These are phyloP conservation scores for Cosmorhoe ocellata DNA, from an alignment of 2,888 invertebrate species.

Conservation along the genomic window DNA sequence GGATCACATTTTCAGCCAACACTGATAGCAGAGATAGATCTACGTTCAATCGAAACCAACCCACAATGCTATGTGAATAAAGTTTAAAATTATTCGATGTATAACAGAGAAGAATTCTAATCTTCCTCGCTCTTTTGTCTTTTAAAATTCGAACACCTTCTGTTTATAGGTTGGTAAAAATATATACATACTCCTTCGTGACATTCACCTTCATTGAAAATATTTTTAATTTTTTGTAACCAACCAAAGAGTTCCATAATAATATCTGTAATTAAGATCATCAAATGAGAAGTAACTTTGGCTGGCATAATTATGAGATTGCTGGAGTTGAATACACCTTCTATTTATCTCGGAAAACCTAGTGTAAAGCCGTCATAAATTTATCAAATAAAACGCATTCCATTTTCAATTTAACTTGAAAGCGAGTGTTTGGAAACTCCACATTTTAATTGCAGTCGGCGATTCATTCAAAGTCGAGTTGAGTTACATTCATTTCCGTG, in stretches of 20 bases:
- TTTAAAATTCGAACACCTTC: no score
- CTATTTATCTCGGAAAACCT: no score
- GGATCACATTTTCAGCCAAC: constrained; percentile 15
- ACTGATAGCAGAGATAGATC: constrained; percentile 4
- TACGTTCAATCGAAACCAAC: constrained; percentile 4
- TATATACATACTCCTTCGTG: background rate
- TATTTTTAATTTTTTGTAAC: no score
- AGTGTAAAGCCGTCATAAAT: no score
- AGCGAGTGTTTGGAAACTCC: background rate
- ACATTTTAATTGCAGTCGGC: constrained; percentile 5
- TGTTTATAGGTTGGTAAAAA: no score
- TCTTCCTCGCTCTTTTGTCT: background rate
- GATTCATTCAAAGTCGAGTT: background rate
- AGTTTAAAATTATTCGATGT: background rate
- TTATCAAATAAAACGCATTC: background rate
- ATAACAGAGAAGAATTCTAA: background rate
- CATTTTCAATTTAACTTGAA: constrained; percentile 8
- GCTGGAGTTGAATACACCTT: no score
- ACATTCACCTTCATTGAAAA: no score
- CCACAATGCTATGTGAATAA: background rate
- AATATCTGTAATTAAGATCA: no score
- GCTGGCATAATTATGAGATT: no score
- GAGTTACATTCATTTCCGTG: background rate
- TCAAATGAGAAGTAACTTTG: no score
- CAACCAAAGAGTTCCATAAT: background rate